Conservation (phyloP, 2,113 vertebrate genomes). For the Hydropotes inermis region DNA sequence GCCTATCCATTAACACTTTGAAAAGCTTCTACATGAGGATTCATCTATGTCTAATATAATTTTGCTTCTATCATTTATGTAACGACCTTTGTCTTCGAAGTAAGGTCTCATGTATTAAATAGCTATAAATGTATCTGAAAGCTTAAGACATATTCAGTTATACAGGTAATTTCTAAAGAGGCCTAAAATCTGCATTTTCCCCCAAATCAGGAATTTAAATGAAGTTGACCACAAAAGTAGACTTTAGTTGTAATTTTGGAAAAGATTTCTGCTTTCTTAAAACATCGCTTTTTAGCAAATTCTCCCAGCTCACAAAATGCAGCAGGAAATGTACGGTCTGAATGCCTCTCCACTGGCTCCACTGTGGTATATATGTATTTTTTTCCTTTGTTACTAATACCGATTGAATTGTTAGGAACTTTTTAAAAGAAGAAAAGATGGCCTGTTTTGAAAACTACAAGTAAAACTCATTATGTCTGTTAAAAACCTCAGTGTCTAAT, state of each 20-base stretch:
- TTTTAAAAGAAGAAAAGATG: not conserved
- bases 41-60: not conserved
- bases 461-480: not conserved
- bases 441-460: not conserved
- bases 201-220: not conserved
- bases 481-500: not conserved
- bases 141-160: not conserved
- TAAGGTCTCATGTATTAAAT: not conserved
- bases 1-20: not conserved
- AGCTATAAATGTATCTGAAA: not conserved
- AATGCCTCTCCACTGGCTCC: not conserved
- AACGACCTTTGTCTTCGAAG: not conserved
- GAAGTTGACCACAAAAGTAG: not conserved
- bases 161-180: not conserved
- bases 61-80: not conserved
- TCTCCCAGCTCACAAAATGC: not conserved
- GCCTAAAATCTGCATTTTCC: not conserved
- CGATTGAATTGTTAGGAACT: not conserved
- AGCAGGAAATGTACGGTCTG: accelerated
- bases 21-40: not conserved
- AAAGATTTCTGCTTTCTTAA: not conserved
- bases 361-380: not conserved
- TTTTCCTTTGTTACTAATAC: not conserved
- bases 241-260: not conserved
- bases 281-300: not conserved